These are phyloP conservation scores for Anguilla japonica DNA, from an alignment of 2,113 vertebrate genomes.

Conservation along the genomic window DNA sequence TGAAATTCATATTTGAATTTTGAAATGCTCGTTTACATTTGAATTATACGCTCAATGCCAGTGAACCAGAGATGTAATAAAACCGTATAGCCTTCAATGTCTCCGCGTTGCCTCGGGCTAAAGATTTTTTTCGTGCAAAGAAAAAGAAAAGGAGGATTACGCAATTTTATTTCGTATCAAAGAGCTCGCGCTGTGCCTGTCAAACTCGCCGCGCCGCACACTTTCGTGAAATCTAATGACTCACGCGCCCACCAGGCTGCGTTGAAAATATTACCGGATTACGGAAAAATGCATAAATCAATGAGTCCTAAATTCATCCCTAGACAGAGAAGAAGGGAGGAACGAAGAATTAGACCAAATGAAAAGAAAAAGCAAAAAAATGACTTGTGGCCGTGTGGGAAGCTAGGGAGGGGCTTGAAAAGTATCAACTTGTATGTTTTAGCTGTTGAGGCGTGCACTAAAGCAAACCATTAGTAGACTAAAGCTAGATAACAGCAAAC, in stretches of 20 bases:
- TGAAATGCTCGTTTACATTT: background rate
- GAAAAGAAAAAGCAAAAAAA: slow-evolving; percentile 47
- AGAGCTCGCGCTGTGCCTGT: slow-evolving; percentile 29
- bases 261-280: slow-evolving; percentile 33
- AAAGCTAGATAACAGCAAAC: slow-evolving; percentile 14
- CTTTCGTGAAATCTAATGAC: slow-evolving; percentile 30
- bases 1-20: background rate
- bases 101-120: slow-evolving; percentile 13
- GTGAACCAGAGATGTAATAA: background rate
- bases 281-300: slow-evolving; percentile 29
- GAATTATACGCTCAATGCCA: background rate
- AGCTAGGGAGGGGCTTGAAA: slow-evolving; percentile 71
- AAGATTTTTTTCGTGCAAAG: slow-evolving; percentile 19
- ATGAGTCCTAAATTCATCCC: slow-evolving; percentile 16
- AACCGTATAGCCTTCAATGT: background rate
- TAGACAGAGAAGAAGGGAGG: slow-evolving; percentile 27
- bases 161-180: slow-evolving; percentile 25
- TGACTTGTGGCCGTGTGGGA: slow-evolving; percentile 50
- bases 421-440: slow-evolving; percentile 67
- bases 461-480: slow-evolving; percentile 52
- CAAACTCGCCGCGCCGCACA: slow-evolving; percentile 11
- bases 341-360: slow-evolving; percentile 31
- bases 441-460: slow-evolving; percentile 72
- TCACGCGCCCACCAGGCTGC: slow-evolving; percentile 25
- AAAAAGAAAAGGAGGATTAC: slow-evolving; percentile 28